phyloP scores from a whole-genome alignment of 2,113 vertebrate species.

The Oryzias curvinotus region DNA sequence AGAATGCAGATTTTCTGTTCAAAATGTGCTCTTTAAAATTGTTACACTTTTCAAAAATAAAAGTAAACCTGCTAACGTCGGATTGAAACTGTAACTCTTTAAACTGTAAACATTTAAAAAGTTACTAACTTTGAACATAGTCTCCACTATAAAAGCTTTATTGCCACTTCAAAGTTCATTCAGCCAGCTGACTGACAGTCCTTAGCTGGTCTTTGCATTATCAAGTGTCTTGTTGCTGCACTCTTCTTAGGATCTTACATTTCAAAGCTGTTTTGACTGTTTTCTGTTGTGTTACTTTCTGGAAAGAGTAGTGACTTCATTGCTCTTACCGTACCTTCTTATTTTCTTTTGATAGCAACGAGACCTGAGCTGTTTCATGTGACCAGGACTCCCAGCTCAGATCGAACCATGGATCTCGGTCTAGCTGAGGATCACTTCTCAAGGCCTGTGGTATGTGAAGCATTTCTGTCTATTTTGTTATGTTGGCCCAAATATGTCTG shows the following conservation, averaged over 20 bases:
- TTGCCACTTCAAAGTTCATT: constrained; percentile 29
- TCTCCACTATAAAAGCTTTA: not conserved
- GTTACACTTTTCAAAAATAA: no score
- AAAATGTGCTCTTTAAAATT: no score
- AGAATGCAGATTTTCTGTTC: no score
- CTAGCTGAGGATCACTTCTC: constrained; percentile 95
- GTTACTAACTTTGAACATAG: not conserved
- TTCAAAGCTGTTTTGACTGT: no score
- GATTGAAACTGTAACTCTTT: no score
- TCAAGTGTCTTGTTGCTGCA: not conserved
- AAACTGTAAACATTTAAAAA: no score
- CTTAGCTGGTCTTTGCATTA: not conserved
- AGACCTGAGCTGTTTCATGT: constrained; percentile 73
- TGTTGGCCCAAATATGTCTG: not conserved
- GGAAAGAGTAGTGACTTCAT: no score
- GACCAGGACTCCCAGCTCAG: constrained; percentile 71
- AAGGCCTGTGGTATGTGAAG: constrained; percentile 82
- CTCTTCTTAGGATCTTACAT: no score
- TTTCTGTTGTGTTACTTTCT: no score
- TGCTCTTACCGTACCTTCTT: not conserved
- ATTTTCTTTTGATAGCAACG: constrained; percentile 66
- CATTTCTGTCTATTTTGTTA: not conserved
- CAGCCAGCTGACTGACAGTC: constrained; percentile 5
- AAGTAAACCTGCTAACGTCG: no score
- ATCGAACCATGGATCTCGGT: constrained; percentile 87